phyloP scores from a whole-genome alignment of 2,113 vertebrate genomes.

The Triplophysa siluroides region DNA sequence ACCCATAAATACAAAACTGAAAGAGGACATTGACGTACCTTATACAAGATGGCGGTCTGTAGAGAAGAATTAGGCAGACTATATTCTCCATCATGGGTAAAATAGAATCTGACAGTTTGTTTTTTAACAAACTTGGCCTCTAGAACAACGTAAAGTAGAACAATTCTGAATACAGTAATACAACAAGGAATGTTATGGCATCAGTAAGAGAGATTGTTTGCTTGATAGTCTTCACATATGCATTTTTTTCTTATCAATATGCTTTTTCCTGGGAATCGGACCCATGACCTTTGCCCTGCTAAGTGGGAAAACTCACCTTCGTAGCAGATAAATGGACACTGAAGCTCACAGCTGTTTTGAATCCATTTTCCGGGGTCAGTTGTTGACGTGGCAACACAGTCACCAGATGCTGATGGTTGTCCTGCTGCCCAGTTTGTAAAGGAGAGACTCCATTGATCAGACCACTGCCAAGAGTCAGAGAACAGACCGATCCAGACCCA shows the following conservation, averaged over 20 bases:
- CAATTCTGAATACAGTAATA: too few species aligned
- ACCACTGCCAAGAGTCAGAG: constrained; percentile 32
- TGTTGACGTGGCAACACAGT: constrained; percentile 19
- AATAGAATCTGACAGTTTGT: neutral
- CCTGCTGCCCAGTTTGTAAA: constrained; percentile 37
- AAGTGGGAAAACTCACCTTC: constrained; percentile 29
- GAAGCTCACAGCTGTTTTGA: neutral
- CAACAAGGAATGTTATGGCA: neutral
- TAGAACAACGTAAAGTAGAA: too few species aligned
- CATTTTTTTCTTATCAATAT: too few species aligned
- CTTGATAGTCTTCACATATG: neutral
- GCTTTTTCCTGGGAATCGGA: constrained; percentile 5
- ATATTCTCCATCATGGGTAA: neutral
- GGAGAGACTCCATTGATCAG: neutral
- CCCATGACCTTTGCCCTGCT: neutral
- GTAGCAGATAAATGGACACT: constrained; percentile 35
- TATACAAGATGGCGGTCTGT: neutral
- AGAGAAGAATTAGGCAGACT: neutral
- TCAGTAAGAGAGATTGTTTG: neutral
- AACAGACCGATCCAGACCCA: constrained; percentile 35
- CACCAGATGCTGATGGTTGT: constrained; percentile 6
- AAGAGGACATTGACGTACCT: too few species aligned
- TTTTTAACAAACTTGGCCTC: too few species aligned
- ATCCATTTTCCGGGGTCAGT: constrained; percentile 17
- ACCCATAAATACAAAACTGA: too few species aligned